Percentiles rank a stretch among this genome's conserved stretches.
Evolutionary conservation across 2,888 invertebrate species (phyloP).

Genomic region (Cryptocephalus moraei): DNA sequence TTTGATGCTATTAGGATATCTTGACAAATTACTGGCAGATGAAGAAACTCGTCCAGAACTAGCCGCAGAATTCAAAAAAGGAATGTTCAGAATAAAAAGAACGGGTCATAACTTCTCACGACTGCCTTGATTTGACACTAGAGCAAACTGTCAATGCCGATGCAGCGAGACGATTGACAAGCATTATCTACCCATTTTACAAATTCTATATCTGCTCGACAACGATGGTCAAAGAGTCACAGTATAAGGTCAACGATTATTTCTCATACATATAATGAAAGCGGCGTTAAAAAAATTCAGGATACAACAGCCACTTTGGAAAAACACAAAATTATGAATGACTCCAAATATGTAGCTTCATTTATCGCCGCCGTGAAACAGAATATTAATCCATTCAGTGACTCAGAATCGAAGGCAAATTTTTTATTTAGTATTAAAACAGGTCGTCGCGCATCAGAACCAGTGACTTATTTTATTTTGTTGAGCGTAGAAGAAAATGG

Average conservation of each 20-base stretch:
- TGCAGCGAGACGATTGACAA: slow-evolving; percentile 7
- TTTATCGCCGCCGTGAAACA: slow-evolving; percentile 4
- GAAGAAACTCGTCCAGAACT: no score
- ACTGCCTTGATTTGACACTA: slow-evolving; percentile 8
- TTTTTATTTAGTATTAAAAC: slow-evolving; percentile 7
- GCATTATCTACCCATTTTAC: slow-evolving; percentile 5
- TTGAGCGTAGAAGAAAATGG: slow-evolving; percentile 8
- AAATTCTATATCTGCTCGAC: no score
- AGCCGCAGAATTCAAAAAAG: no score
- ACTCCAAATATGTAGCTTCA: slow-evolving; percentile 3
- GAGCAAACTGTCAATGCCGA: slow-evolving; percentile 23
- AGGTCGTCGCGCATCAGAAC: slow-evolving; percentile 6
- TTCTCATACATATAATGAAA: slow-evolving; percentile 1
- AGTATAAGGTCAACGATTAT: no score
- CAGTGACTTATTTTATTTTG: slow-evolving; percentile 6
- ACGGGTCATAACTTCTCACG: slow-evolving; percentile 2
- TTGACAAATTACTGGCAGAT: no score
- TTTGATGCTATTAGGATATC: no score
- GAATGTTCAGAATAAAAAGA: slow-evolving; percentile 2
- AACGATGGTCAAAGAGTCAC: no score
- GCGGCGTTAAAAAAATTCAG: slow-evolving; percentile 6
- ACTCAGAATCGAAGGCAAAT: not conserved
- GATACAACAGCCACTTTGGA: slow-evolving; percentile 5
- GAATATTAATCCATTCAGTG: slow-evolving; percentile 6
- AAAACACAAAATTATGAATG: slow-evolving; percentile 5